phyloP scores from a whole-genome alignment of 2,113 vertebrate species.

The Chrysemys picta region DNA sequence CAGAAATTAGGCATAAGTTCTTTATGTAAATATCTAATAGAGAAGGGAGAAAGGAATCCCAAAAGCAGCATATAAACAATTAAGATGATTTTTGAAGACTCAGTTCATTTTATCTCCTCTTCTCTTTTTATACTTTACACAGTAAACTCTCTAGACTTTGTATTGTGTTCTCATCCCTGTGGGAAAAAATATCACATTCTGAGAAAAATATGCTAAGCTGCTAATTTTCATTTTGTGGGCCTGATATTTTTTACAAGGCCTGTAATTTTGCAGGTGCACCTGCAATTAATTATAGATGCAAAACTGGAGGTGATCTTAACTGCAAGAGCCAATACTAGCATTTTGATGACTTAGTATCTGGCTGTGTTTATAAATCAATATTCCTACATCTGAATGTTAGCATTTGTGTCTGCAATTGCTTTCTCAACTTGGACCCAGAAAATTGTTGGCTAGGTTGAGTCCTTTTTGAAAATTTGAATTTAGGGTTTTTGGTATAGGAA shows the following conservation, averaged over 20 bases:
- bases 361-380: background rate
- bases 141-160: accelerated
- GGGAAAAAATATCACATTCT: background rate
- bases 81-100: background rate
- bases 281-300: background rate
- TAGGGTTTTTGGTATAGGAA: background rate
- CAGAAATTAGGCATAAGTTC: background rate
- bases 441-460: background rate
- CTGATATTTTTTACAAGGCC: background rate
- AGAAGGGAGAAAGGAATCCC: too few relatives aligned
- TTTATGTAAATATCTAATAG: background rate
- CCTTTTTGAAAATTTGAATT: background rate
- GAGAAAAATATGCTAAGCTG: background rate
- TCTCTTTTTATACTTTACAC: background rate
- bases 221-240: background rate
- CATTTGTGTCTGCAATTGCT: background rate
- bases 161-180: background rate
- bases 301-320: background rate
- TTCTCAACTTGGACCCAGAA: background rate
- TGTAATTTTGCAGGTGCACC: background rate
- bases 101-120: background rate
- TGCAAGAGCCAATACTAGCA: background rate
- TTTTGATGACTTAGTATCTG: background rate
- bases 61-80: background rate
- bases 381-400: background rate